phyloP scores from a whole-genome alignment of 2,113 vertebrate genomes.

The Candoia aspera region DNA sequence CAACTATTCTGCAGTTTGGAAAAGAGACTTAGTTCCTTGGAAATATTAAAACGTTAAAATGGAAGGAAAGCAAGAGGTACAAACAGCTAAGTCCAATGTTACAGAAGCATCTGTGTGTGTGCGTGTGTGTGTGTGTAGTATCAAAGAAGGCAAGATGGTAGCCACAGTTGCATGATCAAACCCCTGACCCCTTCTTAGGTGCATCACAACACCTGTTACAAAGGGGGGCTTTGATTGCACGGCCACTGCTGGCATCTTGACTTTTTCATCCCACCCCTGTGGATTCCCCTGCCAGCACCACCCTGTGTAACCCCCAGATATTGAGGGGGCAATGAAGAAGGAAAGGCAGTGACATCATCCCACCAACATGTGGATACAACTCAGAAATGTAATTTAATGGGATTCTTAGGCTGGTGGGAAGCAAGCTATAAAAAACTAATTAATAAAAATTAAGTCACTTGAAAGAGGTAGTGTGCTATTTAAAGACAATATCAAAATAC shows the following conservation, averaged over 20 bases:
- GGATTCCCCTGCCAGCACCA: neutral
- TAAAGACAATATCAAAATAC: neutral
- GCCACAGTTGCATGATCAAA: neutral
- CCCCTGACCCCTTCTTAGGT: neutral
- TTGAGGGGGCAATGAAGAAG: neutral
- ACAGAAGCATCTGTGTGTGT: neutral
- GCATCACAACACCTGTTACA: neutral
- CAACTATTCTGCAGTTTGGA: conserved; percentile 36
- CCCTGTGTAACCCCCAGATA: neutral
- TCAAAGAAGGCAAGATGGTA: neutral
- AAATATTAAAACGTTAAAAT: neutral
- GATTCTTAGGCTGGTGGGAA: neutral
- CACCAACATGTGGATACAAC: neutral
- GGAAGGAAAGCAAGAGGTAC: neutral
- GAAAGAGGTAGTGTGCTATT: neutral
- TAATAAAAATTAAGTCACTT: neutral
- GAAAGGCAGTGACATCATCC: neutral
- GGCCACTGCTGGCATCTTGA: neutral
- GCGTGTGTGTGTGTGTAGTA: neutral
- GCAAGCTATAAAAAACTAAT: neutral
- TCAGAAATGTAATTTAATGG: neutral
- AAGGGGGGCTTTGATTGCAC: neutral
- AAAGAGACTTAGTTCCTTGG: conserved; percentile 5
- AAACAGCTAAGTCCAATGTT: neutral
- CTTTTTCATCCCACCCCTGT: neutral